Evolutionary conservation across 2,113 vertebrate genomes (phyloP).

Genomic region (Guaruba guarouba): DNA sequence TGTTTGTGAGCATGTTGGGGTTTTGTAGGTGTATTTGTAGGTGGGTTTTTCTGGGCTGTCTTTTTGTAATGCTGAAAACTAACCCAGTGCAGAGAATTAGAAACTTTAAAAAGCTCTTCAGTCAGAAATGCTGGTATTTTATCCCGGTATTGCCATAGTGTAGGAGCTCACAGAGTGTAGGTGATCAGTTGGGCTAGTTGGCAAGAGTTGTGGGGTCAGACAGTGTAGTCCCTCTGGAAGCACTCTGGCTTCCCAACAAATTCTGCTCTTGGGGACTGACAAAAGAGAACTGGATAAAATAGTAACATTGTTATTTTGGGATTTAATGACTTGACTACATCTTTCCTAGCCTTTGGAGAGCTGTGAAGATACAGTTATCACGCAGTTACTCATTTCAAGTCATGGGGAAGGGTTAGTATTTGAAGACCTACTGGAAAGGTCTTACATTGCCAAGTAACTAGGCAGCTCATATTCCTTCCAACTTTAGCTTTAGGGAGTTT

Average conservation of each 20-base stretch:
- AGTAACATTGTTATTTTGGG: neutral
- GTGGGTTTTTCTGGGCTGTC: neutral
- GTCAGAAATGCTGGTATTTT: neutral
- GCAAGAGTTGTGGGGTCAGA: neutral
- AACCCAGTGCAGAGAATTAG: neutral
- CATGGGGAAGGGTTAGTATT: neutral
- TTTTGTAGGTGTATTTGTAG: neutral
- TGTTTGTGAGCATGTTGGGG: neutral
- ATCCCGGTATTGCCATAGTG: fast-evolving
- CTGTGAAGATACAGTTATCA: neutral
- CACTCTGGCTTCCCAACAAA: neutral
- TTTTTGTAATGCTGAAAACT: neutral
- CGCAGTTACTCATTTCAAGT: neutral
- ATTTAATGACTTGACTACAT: neutral
- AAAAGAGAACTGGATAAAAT: neutral
- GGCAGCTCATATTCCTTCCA: neutral
- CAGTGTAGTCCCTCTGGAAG: neutral
- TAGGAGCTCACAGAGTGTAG: neutral
- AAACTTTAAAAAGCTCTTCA: neutral
- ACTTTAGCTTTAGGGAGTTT: neutral
- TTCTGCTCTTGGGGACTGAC: neutral
- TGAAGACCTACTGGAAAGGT: neutral
- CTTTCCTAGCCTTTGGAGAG: neutral
- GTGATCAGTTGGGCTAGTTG: neutral
- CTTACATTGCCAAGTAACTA: neutral